Percentiles rank a stretch among this genome's conserved stretches.
phyloP scores from a whole-genome alignment of 2,113 vertebrate species.

The Esox niger region DNA sequence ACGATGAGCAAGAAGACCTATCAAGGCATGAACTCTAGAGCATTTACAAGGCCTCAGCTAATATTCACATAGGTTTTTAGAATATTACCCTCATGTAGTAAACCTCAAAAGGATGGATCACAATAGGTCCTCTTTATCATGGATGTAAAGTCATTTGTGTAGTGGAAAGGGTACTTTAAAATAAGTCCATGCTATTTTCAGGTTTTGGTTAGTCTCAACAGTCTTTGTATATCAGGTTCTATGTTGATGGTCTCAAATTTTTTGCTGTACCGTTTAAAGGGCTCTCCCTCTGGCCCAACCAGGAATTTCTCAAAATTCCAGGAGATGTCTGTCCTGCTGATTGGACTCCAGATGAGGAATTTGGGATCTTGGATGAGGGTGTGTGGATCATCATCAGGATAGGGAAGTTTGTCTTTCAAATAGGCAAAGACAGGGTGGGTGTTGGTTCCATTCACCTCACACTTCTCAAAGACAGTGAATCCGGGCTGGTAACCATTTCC shows the following conservation, averaged over 20 bases:
- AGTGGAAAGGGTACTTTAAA: neutral
- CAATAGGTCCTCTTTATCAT: constrained; percentile 27
- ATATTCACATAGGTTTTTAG: constrained; percentile 70
- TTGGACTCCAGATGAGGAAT: constrained; percentile 86
- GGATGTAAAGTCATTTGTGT: constrained; percentile 25
- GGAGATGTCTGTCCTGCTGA: constrained; percentile 84
- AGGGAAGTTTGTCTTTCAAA: constrained; percentile 91
- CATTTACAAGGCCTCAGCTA: constrained; percentile 76
- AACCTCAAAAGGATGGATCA: constrained; percentile 70
- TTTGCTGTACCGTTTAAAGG: constrained; percentile 93
- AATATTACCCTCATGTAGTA: constrained; percentile 82
- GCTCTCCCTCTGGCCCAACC: constrained; percentile 91
- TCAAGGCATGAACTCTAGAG: constrained; percentile 50
- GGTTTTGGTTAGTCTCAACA: constrained; percentile 90
- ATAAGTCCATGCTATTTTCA: constrained; percentile 39
- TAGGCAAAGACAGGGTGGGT: constrained; percentile 92
- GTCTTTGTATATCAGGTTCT: constrained; percentile 91
- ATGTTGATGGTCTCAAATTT: constrained; percentile 80
- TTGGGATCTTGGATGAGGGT: constrained; percentile 85
- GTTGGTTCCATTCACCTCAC: constrained; percentile 87
- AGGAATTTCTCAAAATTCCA: constrained; percentile 99
- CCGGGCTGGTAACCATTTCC: constrained; percentile 84
- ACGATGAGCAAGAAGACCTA: neutral
- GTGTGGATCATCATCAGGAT: constrained; percentile 79
- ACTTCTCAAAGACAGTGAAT: constrained; percentile 90